Evolutionary conservation across 2,888 invertebrate species (phyloP).

Genomic region (Caenorhabditis uteleia): DNA sequence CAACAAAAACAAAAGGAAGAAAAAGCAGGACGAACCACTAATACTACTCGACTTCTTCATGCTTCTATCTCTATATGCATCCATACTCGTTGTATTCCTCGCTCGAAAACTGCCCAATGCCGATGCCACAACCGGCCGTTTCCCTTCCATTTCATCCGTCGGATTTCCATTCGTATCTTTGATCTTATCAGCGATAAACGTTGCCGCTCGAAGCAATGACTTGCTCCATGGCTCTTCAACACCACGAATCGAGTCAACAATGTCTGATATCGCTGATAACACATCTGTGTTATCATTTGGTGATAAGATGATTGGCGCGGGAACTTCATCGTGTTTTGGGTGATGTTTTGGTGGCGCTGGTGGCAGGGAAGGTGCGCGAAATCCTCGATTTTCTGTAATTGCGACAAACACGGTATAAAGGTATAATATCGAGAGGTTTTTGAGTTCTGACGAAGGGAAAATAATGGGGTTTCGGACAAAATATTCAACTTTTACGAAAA

Average conservation of each 20-base stretch:
- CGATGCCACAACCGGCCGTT: conserved; percentile 13
- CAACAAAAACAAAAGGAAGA: not conserved
- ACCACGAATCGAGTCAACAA: conserved; percentile 53
- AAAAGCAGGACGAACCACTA: conserved; percentile 31
- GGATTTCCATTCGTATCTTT: conserved; percentile 36
- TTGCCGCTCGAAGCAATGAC: conserved; percentile 62
- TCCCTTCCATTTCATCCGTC: conserved; percentile 5
- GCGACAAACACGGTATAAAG: not conserved
- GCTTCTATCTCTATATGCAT: conserved; percentile 14
- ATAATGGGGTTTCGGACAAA: no score
- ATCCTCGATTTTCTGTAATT: conserved; percentile 3
- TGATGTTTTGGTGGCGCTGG: conserved; percentile 16
- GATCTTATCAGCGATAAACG: conserved; percentile 62
- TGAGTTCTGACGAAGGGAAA: no score
- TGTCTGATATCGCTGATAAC: conserved; percentile 39
- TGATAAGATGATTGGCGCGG: conserved; percentile 40
- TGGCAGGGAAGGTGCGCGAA: conserved; percentile 37
- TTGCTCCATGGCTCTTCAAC: conserved; percentile 58
- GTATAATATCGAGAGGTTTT: no score
- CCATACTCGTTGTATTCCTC: conserved; percentile 16
- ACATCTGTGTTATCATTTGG: conserved; percentile 46
- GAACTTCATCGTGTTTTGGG: conserved; percentile 33
- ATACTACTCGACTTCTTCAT: conserved; percentile 41
- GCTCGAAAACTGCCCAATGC: conserved; percentile 10
- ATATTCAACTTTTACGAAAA: no score